phyloP scores from a whole-genome alignment of 2,888 invertebrate genomes.

The Heteropelma amictum region DNA sequence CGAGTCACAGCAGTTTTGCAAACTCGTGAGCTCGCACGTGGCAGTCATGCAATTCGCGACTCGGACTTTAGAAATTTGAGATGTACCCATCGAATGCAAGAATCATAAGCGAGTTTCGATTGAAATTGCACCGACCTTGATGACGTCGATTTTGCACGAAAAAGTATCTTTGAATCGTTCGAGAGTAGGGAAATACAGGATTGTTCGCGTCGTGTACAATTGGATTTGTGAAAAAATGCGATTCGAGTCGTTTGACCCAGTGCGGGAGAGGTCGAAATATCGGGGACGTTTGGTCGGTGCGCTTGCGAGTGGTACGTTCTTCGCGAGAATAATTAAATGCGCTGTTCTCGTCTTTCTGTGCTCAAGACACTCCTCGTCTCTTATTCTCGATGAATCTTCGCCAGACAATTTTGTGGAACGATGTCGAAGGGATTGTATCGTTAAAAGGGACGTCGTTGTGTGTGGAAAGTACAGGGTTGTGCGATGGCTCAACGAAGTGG shows the following conservation, averaged over 20 bases:
- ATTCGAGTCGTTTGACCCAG: conserved; percentile 3
- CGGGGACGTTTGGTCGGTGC: conserved; percentile 24
- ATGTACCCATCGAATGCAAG: background rate
- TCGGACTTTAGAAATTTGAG: background rate
- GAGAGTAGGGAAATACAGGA: background rate
- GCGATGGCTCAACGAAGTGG: conserved; percentile 71
- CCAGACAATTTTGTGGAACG: conserved; percentile 69
- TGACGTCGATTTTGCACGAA: too few species aligned
- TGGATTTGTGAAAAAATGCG: conserved; percentile 8
- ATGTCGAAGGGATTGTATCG: conserved; percentile 70
- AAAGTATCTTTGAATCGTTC: too few species aligned
- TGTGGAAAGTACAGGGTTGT: conserved; percentile 74
- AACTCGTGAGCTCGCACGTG: conserved; percentile 13
- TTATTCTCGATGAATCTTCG: conserved; percentile 56
- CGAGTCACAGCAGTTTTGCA: conserved; percentile 22
- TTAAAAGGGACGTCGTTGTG: conserved; percentile 65
- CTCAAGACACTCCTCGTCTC: conserved; percentile 51
- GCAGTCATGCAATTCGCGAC: background rate
- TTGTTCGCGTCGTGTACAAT: background rate
- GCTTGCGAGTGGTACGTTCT: conserved; percentile 20
- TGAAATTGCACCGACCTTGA: background rate
- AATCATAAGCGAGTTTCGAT: background rate
- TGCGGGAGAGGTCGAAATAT: conserved; percentile 44
- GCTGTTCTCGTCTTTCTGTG: conserved; percentile 59
- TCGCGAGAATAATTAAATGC: conserved; percentile 49